Conservation (phyloP, 2,888 invertebrate species). For the Deroplatys truncata region DNA sequence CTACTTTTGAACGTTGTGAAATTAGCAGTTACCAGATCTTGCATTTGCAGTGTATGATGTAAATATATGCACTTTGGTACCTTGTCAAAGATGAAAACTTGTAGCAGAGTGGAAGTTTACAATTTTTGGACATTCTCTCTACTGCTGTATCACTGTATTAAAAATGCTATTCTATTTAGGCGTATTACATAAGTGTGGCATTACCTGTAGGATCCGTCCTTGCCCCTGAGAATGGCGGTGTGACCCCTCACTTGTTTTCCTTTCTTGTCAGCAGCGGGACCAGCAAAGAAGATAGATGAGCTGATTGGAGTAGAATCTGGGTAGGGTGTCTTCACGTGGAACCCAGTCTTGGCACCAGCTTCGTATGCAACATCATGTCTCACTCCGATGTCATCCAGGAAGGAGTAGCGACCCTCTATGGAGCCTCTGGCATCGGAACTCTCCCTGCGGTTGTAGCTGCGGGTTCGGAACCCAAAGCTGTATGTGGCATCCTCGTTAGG, state of each 20-base stretch:
- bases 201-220: constrained; percentile 63
- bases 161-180: too few relatives aligned
- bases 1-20: too few relatives aligned
- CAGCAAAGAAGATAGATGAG: constrained; percentile 25
- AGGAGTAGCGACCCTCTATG: constrained; percentile 54
- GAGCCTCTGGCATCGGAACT: constrained; percentile 48
- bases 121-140: too few relatives aligned
- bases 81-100: too few relatives aligned
- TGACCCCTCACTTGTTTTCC: constrained; percentile 51
- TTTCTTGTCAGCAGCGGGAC: constrained; percentile 21
- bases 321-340: constrained; percentile 65
- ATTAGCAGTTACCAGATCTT: too few relatives aligned
- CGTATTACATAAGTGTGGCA: background rate
- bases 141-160: too few relatives aligned
- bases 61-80: too few relatives aligned
- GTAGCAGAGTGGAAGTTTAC: too few relatives aligned
- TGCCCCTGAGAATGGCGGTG: constrained; percentile 66
- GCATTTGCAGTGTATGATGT: too few relatives aligned
- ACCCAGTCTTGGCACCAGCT: constrained; percentile 71
- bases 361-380: constrained; percentile 71
- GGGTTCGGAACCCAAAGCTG: constrained; percentile 62
- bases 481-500: constrained; percentile 76
- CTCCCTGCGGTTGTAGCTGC: constrained; percentile 65
- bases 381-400: constrained; percentile 70
- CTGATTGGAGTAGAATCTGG: constrained; percentile 52